Percentiles rank a stretch among this genome's conserved stretches.
phyloP scores from a whole-genome alignment of 2,888 invertebrate species.

The Drosophila ezoana region DNA sequence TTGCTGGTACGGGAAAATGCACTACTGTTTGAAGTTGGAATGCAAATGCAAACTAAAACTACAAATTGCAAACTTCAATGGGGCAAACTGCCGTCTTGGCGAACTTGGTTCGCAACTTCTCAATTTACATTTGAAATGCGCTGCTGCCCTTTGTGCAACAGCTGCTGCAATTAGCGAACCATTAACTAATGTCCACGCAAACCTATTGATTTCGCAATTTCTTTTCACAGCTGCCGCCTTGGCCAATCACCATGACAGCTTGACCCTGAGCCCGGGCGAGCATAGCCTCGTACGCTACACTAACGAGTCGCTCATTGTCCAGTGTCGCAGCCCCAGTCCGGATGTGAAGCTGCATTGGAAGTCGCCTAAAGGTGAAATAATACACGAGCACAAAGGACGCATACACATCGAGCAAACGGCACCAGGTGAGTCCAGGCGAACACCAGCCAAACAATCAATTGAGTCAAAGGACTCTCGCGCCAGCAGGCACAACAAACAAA shows the following conservation, averaged over 20 bases:
- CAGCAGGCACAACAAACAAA: slow-evolving; percentile 63
- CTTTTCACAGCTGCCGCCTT: slow-evolving; percentile 67
- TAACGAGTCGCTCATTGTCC: slow-evolving; percentile 85
- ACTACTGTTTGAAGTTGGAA: slow-evolving; percentile 25
- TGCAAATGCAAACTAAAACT: slow-evolving; percentile 28
- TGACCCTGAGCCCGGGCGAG: slow-evolving; percentile 82
- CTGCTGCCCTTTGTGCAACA: slow-evolving; percentile 20
- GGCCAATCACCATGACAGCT: slow-evolving; percentile 81
- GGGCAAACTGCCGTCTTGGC: slow-evolving; percentile 15
- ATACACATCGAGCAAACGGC: slow-evolving; percentile 84
- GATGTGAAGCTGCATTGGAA: slow-evolving; percentile 83
- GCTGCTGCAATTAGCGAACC: slow-evolving; percentile 58
- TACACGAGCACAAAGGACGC: slow-evolving; percentile 84
- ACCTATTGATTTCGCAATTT: slow-evolving; percentile 4
- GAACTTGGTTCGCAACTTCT: slow-evolving; percentile 42
- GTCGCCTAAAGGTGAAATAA: slow-evolving; percentile 83
- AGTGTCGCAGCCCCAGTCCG: slow-evolving; percentile 81
- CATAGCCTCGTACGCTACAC: slow-evolving; percentile 84
- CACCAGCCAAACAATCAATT: slow-evolving; percentile 5
- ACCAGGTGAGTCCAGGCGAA: slow-evolving; percentile 70
- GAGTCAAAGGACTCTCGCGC: slow-evolving; percentile 27
- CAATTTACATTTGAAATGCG: slow-evolving; percentile 45
- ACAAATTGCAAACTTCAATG: slow-evolving; percentile 21
- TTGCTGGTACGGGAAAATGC: slow-evolving; percentile 36
- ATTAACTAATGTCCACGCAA: slow-evolving; percentile 42